These are phyloP conservation scores for Uloborus plumipes DNA, from an alignment of 2,888 invertebrate genomes.

Conservation along the genomic window DNA sequence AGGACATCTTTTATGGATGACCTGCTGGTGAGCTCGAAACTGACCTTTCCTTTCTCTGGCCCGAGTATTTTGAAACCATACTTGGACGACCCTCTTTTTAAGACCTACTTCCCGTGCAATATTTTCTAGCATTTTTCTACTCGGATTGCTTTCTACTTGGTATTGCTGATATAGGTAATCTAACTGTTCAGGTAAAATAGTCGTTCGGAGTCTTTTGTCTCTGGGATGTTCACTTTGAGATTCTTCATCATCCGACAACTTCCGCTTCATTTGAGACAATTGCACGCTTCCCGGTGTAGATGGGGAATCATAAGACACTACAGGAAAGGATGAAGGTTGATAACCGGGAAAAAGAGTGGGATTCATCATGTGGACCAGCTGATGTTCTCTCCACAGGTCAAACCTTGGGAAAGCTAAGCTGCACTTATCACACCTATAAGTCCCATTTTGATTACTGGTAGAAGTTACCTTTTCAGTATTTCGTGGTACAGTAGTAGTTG, in stretches of 20 bases:
- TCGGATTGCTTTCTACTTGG: slow-evolving; percentile 97
- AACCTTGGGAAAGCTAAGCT: slow-evolving; percentile 90
- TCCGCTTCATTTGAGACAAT: slow-evolving; percentile 51
- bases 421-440: slow-evolving; percentile 90
- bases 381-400: slow-evolving; percentile 95
- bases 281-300: slow-evolving; percentile 84
- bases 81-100: slow-evolving; percentile 97
- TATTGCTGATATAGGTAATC: slow-evolving; percentile 98
- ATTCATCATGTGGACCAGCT: slow-evolving; percentile 94
- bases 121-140: slow-evolving; percentile 96
- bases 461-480: slow-evolving; percentile 23
- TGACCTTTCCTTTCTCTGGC: slow-evolving; percentile 88
- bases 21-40: slow-evolving; percentile 94
- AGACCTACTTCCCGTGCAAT: slow-evolving; percentile 96
- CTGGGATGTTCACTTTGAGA: slow-evolving; percentile 76
- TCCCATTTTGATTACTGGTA: slow-evolving; percentile 58
- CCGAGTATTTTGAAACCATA: slow-evolving; percentile 97
- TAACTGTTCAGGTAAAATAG: slow-evolving; percentile 95
- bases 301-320: slow-evolving; percentile 72
- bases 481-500: slow-evolving; percentile 11
- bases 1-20: slow-evolving; percentile 95
- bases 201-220: slow-evolving; percentile 93
- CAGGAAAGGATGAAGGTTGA: slow-evolving; percentile 30
- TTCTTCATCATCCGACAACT: slow-evolving; percentile 73
- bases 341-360: slow-evolving; percentile 81